These are phyloP conservation scores for Punctoribates punctum DNA, from an alignment of 2,888 invertebrate genomes.

Conservation along the genomic window DNA sequence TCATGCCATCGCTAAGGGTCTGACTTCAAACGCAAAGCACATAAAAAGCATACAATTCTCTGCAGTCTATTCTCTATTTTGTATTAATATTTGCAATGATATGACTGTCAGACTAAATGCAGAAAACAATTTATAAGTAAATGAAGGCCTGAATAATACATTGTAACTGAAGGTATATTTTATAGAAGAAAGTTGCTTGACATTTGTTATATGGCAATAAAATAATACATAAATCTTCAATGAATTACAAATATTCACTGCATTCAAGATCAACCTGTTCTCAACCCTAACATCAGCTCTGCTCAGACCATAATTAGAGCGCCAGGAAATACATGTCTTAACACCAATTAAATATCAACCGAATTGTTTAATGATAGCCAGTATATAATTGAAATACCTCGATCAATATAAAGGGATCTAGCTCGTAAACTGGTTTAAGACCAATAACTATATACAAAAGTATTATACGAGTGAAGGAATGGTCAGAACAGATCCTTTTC, in stretches of 20 bases:
- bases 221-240: constrained; percentile 27
- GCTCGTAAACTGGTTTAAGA: too few relatives aligned
- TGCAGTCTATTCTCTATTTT: neutral
- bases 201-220: constrained; percentile 4
- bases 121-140: constrained; percentile 31
- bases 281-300: neutral
- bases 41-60: constrained; percentile 11
- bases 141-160: constrained; percentile 15
- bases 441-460: too few relatives aligned
- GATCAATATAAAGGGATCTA: too few relatives aligned
- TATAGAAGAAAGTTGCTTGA: neutral
- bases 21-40: neutral
- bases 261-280: constrained; percentile 29
- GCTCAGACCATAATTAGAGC: constrained; percentile 12
- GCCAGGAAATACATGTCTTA: constrained; percentile 9
- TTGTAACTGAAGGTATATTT: constrained; percentile 24
- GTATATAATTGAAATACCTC: too few relatives aligned
- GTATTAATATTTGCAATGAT: constrained; percentile 20
- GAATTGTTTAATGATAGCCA: too few relatives aligned
- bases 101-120: neutral
- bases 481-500: too few relatives aligned
- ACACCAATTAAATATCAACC: neutral
- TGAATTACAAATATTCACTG: constrained; percentile 8
- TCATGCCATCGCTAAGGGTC: constrained; percentile 12
- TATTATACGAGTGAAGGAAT: too few relatives aligned